A percentile compares a stretch with the other conserved stretches of the same genome.
These are phyloP conservation scores for Chelmon rostratus DNA, from an alignment of 2,797 vertebrate species.

Conservation along the genomic window DNA sequence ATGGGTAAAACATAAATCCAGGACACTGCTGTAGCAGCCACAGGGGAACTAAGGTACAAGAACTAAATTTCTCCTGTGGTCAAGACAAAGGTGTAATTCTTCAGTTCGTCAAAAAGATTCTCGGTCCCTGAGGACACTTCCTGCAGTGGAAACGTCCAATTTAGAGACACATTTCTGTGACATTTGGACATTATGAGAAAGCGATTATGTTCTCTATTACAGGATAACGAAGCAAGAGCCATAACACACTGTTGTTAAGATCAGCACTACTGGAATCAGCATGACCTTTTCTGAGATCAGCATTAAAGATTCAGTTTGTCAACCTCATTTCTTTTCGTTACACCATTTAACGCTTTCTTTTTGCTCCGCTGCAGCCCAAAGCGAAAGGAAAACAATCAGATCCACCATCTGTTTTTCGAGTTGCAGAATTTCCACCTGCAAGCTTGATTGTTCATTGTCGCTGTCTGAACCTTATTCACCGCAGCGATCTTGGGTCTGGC, in stretches of 20 bases:
- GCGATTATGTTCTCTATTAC: neutral
- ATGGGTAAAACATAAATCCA: neutral
- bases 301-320: conserved; percentile 1
- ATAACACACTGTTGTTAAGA: neutral
- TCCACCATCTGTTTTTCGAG: neutral
- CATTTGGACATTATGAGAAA: neutral
- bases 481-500: conserved; percentile 26
- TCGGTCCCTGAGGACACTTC: neutral
- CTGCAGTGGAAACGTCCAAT: neutral
- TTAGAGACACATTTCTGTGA: neutral
- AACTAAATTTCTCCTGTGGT: neutral
- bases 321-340: neutral
- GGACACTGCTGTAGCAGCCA: neutral
- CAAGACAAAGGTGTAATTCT: neutral
- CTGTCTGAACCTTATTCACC: conserved; percentile 40
- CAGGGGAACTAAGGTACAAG: too few relatives aligned
- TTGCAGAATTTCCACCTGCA: conserved; percentile 12
- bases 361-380: neutral
- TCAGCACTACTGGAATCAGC: neutral
- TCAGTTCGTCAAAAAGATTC: neutral
- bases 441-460: conserved; percentile 34
- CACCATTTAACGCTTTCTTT: neutral
- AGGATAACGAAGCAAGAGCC: neutral
- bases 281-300: neutral
- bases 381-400: neutral